Evolutionary conservation across 1,140 invertebrate genomes (phyloP), one percentile per base, ranked within the genome.

Genomic region (Polypedilum vanderplanki): DNA sequence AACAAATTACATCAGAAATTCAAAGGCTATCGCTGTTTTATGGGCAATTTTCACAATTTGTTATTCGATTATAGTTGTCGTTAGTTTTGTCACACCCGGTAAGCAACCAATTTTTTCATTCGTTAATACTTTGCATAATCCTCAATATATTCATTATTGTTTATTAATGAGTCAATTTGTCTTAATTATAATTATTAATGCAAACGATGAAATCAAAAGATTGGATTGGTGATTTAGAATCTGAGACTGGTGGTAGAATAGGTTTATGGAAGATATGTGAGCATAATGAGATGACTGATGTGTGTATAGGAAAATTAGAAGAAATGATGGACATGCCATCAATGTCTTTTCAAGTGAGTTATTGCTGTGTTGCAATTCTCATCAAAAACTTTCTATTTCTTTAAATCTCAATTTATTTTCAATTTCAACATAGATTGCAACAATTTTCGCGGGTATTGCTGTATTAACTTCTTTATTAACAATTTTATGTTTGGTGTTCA

Each of bases 31-130:
- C 75, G 96, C 94, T 64, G 95, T 98, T 17, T 86, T 98, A 70
- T 98, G 97, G 97, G 96, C 91, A 20, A 93, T 98, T 78, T 98
- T 98, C 82, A 93, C 94, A 74, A 93, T 98, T 79, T 98, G 96
- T 84, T 98, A 96, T 83, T 93, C 94, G 74, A 98, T 99, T 78
- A 97, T 98, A 79, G 91, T 91, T 75, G 90, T 96, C 75, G 95
- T 98, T 17, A 92, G 95, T 0, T 97, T 98, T 82, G 89, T 98
- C 17, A 97, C 97, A 75, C 96, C 96, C 7, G 81, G 81, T 83
- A 76, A 79, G 78, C 70, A 12, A n/a, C 15, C 40, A n/a, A 40
- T 73, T 24, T 73, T 9, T n/a, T 22, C 2, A 15, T 46, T 41
- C 22, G 20, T 40, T 12, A 9, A 17, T 15, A 7, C 12, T 24